Evolutionary conservation across 2,113 vertebrate genomes (phyloP).

Genomic region (Tetrao urogallus): DNA sequence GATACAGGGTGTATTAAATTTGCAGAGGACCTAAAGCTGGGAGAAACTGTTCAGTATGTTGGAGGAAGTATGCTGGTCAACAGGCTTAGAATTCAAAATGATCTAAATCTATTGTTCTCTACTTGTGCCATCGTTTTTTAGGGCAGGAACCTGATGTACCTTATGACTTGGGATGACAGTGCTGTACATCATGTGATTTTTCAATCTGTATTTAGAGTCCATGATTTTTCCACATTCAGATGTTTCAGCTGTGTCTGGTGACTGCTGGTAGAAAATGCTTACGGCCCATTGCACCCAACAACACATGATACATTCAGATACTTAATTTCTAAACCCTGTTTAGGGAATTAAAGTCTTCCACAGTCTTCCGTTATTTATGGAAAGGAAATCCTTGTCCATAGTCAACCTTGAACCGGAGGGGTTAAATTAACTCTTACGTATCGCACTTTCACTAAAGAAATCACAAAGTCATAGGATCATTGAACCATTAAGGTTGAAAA

Average conservation of each 20-base stretch:
- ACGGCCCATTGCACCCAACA: background rate
- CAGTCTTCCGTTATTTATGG: background rate
- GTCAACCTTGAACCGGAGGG: background rate
- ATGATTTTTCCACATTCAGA: background rate
- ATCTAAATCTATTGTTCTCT: background rate
- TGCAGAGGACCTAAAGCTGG: background rate
- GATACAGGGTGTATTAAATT: background rate
- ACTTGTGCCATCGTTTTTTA: background rate
- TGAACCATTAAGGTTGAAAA: too few relatives aligned
- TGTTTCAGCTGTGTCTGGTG: background rate
- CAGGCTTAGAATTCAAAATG: background rate
- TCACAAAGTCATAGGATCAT: too few relatives aligned
- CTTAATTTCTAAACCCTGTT: background rate
- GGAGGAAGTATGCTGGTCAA: background rate
- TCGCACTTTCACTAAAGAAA: background rate
- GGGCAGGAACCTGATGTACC: too few relatives aligned
- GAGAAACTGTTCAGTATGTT: background rate
- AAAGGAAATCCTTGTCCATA: background rate
- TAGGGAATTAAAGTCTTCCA: background rate
- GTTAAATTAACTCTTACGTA: background rate
- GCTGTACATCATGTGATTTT: background rate
- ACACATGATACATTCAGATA: background rate
- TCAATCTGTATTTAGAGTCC: background rate
- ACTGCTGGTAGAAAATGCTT: background rate
- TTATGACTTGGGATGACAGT: background rate